These are phyloP conservation scores for Penaeus chinensis DNA, from an alignment of 1,140 invertebrate species.

Conservation along the genomic window DNA sequence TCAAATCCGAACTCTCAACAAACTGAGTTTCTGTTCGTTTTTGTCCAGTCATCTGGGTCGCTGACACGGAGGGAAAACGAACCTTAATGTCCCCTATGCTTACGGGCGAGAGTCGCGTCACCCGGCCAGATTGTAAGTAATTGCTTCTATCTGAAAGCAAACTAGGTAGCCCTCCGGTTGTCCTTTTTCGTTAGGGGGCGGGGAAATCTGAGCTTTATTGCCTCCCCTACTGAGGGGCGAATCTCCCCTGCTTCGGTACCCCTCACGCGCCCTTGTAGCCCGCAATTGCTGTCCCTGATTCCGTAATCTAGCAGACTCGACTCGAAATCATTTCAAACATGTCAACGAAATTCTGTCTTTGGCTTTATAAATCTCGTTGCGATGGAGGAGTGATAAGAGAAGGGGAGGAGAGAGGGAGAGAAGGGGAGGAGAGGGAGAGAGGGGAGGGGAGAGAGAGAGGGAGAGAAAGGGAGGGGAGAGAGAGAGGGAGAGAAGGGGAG, in stretches of 20 bases:
- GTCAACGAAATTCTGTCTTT: constrained; percentile 29
- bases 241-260: too few relatives aligned
- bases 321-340: constrained; percentile 9
- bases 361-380: constrained; percentile 24
- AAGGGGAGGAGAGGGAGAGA: neutral
- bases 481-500: too few relatives aligned
- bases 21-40: constrained; percentile 58
- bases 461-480: too few relatives aligned
- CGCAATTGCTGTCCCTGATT: neutral
- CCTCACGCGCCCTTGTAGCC: too few relatives aligned
- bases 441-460: neutral
- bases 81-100: neutral
- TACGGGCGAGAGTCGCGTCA: constrained; percentile 24
- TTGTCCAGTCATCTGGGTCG: constrained; percentile 54
- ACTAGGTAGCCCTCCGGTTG: constrained; percentile 52
- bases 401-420: neutral
- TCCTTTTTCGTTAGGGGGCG: constrained; percentile 11
- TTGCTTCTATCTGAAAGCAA: constrained; percentile 58
- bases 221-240: neutral
- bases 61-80: neutral
- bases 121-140: constrained; percentile 42
- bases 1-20: constrained; percentile 49
- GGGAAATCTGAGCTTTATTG: neutral
- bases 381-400: neutral
- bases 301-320: constrained; percentile 14